Evolutionary conservation across 2,113 vertebrate genomes (phyloP).

Genomic region (Pterocles gutturalis): DNA sequence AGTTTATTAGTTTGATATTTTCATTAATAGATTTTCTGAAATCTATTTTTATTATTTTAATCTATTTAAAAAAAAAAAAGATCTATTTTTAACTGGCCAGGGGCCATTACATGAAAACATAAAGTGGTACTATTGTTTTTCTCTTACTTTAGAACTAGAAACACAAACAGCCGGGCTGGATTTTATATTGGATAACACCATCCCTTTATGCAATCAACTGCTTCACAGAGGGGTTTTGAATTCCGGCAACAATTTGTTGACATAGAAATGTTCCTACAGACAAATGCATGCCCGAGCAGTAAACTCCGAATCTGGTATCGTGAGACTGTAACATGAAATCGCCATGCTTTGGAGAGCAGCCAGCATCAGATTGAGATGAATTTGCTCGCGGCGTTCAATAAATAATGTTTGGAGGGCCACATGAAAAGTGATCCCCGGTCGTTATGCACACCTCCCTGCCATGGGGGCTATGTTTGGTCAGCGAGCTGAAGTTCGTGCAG

Average conservation of each 20-base stretch:
- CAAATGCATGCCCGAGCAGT: rapidly evolving
- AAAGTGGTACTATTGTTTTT: rapidly evolving
- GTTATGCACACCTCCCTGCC: conserved; percentile 24
- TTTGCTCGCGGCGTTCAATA: not conserved
- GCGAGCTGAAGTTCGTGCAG: not conserved
- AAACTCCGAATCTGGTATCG: not conserved
- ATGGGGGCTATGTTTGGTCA: conserved; percentile 71
- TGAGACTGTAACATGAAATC: not conserved
- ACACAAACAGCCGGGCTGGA: not conserved
- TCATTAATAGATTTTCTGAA: not conserved
- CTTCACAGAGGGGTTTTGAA: not conserved
- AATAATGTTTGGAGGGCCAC: conserved; percentile 18
- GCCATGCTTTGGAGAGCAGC: conserved; percentile 5
- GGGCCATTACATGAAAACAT: not conserved
- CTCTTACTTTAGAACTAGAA: not conserved
- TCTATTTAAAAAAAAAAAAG: not conserved
- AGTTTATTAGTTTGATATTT: not conserved
- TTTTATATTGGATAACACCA: not conserved
- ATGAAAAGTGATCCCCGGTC: conserved; percentile 45
- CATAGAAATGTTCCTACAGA: not conserved
- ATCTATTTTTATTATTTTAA: not conserved
- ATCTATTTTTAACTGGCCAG: not conserved
- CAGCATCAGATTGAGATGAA: not conserved
- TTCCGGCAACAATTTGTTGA: not conserved
- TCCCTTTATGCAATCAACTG: not conserved